Base-by-base conservation (phyloP, 2,888 invertebrate genomes). In the Trissoscelio sp. region DNA sequence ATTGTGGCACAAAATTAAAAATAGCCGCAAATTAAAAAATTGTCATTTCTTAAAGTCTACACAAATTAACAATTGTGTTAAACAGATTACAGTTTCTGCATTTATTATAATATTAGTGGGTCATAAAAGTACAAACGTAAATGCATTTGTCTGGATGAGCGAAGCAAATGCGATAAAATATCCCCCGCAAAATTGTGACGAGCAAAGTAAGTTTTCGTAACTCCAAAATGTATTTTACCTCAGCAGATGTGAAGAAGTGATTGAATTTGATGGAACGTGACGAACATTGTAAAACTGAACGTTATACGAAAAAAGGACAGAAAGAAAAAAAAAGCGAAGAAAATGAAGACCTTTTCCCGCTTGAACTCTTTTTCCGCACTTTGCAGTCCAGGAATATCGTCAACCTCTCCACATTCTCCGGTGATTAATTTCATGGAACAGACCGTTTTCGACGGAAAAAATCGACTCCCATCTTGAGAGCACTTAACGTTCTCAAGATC, bases 201-300 rank as follows among this genome's bases (percentile, higher is more conserved):
- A 62, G 72, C 53, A 53, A 72, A 72, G 62, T 72, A 48, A 72
- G 70, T 60, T 72, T 60, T 48, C 70, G 58, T 60, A 72, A 72
- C 51, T 58, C 37, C 39, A 18, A 60, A 58, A 60, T 60, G 58
- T 51, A 72, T 72, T 72, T 72, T 51, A 51, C 60, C 58, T 58
- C 51, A 51, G 51, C 70, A 72, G 70, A 58, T 72, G 72, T 60
- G 72, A 48, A 53, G 60, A 72, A 72, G 72, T 72, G 72, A 72
- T 72, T 72, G 72, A 72, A 72, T 72, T 72, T 72, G 60, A 72
- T 58, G 60, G 51, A 60, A 72, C 72, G 72, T 72, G 72, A 72
- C 72, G 60, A 60, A 73, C 62, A 73, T 73, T 73, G 53, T 73
- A 62, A 73, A 53, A 62, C 51, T 44, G 44, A 53, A 20, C 53